Conservation (phyloP, 2,888 invertebrate genomes). For the Chalcosyrphus nemorum region DNA sequence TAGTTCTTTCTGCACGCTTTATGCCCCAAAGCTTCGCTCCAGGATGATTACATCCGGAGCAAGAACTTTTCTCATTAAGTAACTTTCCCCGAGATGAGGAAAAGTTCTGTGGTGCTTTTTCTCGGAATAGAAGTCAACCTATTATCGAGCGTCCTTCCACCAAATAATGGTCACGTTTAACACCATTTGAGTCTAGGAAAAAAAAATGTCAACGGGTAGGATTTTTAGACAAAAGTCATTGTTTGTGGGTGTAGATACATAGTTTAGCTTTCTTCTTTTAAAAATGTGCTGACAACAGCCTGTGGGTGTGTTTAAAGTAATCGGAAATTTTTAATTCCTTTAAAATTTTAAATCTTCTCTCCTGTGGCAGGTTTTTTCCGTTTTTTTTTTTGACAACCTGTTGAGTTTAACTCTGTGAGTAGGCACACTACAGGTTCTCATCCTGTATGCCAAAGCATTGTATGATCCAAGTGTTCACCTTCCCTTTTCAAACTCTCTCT, state of each 20-base stretch:
- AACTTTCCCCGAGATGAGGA: conserved; percentile 66
- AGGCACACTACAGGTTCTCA: not conserved
- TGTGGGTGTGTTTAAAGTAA: not conserved
- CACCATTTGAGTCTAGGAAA: not conserved
- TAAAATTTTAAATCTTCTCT: too few species aligned
- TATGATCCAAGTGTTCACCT: not conserved
- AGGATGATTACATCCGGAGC: conserved; percentile 74
- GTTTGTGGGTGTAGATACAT: not conserved
- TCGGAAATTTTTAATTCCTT: too few species aligned
- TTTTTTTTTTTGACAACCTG: not conserved
- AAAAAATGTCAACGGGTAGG: not conserved
- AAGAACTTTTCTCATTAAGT: conserved; percentile 75
- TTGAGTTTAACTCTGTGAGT: not conserved
- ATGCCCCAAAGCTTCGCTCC: conserved; percentile 42
- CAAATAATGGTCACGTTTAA: conserved; percentile 43
- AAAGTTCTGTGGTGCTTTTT: conserved; percentile 21
- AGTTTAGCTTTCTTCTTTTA: not conserved
- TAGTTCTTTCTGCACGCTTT: conserved; percentile 11
- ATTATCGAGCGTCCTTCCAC: conserved; percentile 39
- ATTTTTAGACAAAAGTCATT: not conserved
- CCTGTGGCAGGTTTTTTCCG: not conserved
- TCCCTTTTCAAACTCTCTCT: not conserved
- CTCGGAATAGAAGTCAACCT: conserved; percentile 45
- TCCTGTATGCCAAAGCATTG: not conserved
- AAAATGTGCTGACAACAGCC: not conserved